phyloP scores from a whole-genome alignment of 2,888 invertebrate genomes.

The Erpobdella octoculata region DNA sequence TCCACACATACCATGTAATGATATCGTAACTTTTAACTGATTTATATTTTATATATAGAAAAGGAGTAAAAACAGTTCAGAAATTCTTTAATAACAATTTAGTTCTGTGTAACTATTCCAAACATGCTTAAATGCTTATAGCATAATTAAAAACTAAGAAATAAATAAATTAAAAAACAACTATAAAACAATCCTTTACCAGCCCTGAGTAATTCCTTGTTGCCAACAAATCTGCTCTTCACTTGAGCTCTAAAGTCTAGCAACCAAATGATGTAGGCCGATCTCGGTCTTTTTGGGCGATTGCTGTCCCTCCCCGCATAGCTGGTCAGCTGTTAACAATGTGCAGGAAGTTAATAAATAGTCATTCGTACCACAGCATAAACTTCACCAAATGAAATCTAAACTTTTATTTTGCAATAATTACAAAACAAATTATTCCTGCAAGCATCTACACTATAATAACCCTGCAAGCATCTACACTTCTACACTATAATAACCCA shows the following conservation, averaged over 20 bases:
- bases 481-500: too few relatives aligned
- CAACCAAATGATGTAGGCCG: slow-evolving; percentile 90
- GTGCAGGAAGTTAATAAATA: background rate
- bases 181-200: slow-evolving; percentile 11
- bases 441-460: too few relatives aligned
- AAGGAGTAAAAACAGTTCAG: too few relatives aligned
- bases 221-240: slow-evolving; percentile 60
- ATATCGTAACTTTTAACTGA: background rate
- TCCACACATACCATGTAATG: background rate
- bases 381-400: too few relatives aligned
- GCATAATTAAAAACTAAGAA: background rate
- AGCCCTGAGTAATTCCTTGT: slow-evolving; percentile 33
- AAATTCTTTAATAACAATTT: too few relatives aligned
- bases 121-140: background rate
- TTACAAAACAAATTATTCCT: too few relatives aligned
- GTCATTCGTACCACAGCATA: background rate
- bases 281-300: slow-evolving; percentile 77
- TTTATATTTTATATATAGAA: too few relatives aligned
- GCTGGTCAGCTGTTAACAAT: background rate
- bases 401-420: too few relatives aligned
- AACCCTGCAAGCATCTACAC: too few relatives aligned
- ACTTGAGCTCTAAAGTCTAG: slow-evolving; percentile 77
- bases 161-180: background rate
- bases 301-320: slow-evolving; percentile 71
- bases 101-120: background rate